Evolutionary conservation across 2,113 vertebrate genomes (phyloP).

Genomic region (Empidonax traillii): DNA sequence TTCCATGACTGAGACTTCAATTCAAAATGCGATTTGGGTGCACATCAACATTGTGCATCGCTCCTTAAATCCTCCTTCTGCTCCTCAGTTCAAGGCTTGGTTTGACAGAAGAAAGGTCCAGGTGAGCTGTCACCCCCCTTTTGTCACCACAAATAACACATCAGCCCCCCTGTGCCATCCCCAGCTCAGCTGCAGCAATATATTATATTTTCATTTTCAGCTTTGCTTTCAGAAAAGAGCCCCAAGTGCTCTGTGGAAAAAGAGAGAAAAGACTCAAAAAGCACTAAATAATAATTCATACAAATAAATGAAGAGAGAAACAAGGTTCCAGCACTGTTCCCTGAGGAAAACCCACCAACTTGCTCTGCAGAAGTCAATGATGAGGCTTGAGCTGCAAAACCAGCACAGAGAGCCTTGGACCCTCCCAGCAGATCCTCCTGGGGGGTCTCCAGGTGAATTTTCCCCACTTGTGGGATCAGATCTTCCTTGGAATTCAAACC

Average conservation of each 20-base stretch:
- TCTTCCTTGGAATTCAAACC: neutral
- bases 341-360: neutral
- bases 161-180: too few relatives aligned
- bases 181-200: neutral
- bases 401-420: neutral
- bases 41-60: rapidly evolving
- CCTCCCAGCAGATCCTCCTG: neutral
- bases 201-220: neutral
- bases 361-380: rapidly evolving
- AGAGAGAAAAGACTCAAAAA: neutral
- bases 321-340: neutral
- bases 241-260: neutral
- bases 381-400: neutral
- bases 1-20: neutral
- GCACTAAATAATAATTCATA: neutral
- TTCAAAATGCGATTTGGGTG: rapidly evolving
- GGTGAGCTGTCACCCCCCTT: neutral
- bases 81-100: neutral
- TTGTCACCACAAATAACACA: neutral
- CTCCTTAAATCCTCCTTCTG: neutral
- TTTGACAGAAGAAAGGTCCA: neutral
- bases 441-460: neutral
- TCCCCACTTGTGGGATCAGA: neutral
- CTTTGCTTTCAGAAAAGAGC: neutral
- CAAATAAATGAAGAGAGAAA: neutral